Evolutionary conservation across 2,797 vertebrate genomes (phyloP).

Genomic region (Antrozous pallidus): DNA sequence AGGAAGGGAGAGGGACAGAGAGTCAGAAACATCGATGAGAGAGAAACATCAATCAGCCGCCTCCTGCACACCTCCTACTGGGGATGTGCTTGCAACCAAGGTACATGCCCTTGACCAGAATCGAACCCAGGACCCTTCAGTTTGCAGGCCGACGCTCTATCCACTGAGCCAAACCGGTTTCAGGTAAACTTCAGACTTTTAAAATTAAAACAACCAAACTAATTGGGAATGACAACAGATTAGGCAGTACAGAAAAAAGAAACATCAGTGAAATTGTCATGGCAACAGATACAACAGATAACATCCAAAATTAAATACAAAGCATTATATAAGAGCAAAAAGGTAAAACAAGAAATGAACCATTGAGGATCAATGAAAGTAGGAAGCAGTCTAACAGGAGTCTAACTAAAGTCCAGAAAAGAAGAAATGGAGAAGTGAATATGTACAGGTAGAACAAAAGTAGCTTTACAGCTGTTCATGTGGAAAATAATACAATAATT

Average conservation of each 20-base stretch:
- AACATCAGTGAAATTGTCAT: background rate
- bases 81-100: too few species aligned
- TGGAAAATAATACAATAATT: background rate
- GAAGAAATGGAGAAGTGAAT: background rate
- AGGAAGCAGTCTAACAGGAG: background rate
- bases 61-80: too few species aligned
- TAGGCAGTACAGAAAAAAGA: background rate
- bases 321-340: background rate
- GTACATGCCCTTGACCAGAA: too few species aligned
- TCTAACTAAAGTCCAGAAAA: background rate
- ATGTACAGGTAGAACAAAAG: background rate
- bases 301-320: background rate
- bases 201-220: background rate
- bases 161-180: too few species aligned
- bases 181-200: background rate
- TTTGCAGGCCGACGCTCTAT: too few species aligned
- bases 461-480: background rate
- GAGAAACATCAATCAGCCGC: too few species aligned
- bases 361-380: rapidly evolving
- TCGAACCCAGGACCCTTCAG: too few species aligned
- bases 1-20: too few species aligned
- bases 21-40: too few species aligned
- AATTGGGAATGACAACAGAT: background rate
- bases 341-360: background rate
- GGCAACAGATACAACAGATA: background rate